Evolutionary conservation across 2,797 vertebrate species (phyloP).

Genomic region (Percopsis omiscomaycus): DNA sequence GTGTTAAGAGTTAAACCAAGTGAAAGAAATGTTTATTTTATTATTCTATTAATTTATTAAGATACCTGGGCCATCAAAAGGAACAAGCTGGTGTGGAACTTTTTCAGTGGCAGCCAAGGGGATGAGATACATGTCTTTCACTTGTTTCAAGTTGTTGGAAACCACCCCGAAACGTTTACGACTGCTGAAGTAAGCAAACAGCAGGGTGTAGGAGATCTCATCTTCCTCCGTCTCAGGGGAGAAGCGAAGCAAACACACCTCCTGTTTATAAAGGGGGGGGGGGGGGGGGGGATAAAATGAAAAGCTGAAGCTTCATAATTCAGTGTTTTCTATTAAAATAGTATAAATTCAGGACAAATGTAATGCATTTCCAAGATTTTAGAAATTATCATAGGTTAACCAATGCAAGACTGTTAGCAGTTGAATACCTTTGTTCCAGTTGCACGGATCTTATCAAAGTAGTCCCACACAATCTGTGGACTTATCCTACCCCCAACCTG

Average conservation of each 20-base stretch:
- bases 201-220: constrained; percentile 93
- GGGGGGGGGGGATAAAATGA: no score
- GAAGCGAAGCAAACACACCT: constrained; percentile 97
- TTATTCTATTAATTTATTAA: background rate
- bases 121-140: constrained; percentile 99
- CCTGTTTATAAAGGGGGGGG: constrained; percentile 82
- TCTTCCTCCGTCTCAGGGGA: constrained; percentile 96
- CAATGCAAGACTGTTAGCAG: background rate
- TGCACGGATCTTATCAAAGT: constrained; percentile 97
- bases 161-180: constrained; percentile 95
- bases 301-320: no score
- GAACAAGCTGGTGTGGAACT: constrained; percentile 97
- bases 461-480: constrained; percentile 98
- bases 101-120: constrained; percentile 92
- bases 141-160: constrained; percentile 96
- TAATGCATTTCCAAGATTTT: no score
- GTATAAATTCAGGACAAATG: no score
- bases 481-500: constrained; percentile 97
- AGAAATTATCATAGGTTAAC: background rate
- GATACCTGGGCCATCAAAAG: constrained; percentile 98
- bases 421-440: constrained; percentile 85
- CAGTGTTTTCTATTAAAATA: no score
- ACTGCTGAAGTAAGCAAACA: constrained; percentile 98
- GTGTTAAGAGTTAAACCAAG: constrained; percentile 19
- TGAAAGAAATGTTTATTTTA: background rate